These are phyloP conservation scores for Eristalis tenax DNA, from an alignment of 2,888 invertebrate species.

Conservation along the genomic window DNA sequence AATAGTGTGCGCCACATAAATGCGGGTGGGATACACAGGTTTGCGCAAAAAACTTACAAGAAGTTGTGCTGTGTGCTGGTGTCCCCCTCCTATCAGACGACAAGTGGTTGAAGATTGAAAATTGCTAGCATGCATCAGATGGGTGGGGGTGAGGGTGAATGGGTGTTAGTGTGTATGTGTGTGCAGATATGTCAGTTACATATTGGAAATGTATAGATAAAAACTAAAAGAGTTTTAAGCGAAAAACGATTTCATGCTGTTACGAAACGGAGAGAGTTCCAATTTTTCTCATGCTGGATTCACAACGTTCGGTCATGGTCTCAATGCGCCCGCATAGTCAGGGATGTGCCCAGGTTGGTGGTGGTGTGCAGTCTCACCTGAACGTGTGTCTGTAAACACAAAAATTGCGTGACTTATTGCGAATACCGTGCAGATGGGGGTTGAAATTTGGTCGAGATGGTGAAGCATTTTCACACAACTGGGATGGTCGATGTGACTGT, in stretches of 20 bases:
- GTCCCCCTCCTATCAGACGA: background rate
- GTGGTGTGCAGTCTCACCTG: conserved; percentile 27
- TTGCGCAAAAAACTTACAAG: conserved; percentile 13
- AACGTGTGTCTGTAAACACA: background rate
- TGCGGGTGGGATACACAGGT: conserved; percentile 58
- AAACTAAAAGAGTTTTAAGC: conserved; percentile 30
- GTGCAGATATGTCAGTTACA: conserved; percentile 61
- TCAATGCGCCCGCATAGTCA: conserved; percentile 19
- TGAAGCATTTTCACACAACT: background rate
- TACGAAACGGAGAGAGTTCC: background rate
- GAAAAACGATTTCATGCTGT: conserved; percentile 20
- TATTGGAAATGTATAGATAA: conserved; percentile 18
- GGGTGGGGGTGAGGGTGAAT: conserved; percentile 43
- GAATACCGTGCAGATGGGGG: background rate
- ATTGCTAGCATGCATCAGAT: conserved; percentile 48
- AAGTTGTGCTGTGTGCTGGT: too few relatives aligned
- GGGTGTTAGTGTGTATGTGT: background rate
- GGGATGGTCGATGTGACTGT: too few relatives aligned
- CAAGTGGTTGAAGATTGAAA: conserved; percentile 11
- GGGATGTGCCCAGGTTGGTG: background rate
- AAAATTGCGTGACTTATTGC: conserved; percentile 42
- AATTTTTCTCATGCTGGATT: conserved; percentile 31
- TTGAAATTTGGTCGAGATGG: background rate
- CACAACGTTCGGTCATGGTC: background rate
- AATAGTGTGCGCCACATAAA: background rate